Evolutionary conservation across 37 sponge, comb jelly and placozoan species (phyloP).

Genomic region (Eunapius fragilis): DNA sequence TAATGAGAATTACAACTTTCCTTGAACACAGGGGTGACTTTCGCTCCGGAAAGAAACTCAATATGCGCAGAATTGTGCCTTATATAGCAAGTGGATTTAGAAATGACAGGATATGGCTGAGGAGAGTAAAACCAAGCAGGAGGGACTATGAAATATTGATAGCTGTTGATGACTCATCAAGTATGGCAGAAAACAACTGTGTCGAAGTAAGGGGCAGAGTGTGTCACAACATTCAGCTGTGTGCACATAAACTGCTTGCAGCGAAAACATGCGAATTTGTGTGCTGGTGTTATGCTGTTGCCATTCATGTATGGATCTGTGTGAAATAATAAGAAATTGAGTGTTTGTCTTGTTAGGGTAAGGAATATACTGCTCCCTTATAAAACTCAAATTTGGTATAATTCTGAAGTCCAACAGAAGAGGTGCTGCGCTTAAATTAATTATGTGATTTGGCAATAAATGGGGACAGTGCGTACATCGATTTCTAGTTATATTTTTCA

Average conservation of each 20-base stretch:
- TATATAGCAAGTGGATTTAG: conserved; percentile 97
- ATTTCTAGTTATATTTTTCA: too few relatives aligned
- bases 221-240: neutral
- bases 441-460: neutral
- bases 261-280: too few relatives aligned
- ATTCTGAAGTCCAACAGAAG: too few relatives aligned
- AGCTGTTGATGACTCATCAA: conserved; percentile 93
- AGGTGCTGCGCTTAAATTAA: neutral
- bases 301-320: too few relatives aligned
- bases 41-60: conserved; percentile 92
- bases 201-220: conserved; percentile 45
- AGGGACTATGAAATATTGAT: conserved; percentile 91
- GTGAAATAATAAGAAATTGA: too few relatives aligned
- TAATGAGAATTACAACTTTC: neutral
- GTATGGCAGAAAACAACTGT: conserved; percentile 81
- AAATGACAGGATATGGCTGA: conserved; percentile 95
- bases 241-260: neutral
- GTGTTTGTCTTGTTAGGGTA: conserved; percentile 8
- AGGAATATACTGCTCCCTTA: neutral
- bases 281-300: too few relatives aligned
- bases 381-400: neutral
- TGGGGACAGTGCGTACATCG: too few relatives aligned
- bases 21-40: conserved; percentile 83
- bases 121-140: conserved; percentile 86
- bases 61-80: conserved; percentile 93